Conservation (phyloP, 1,140 invertebrate genomes). For the Hycleus phaleratus region DNA sequence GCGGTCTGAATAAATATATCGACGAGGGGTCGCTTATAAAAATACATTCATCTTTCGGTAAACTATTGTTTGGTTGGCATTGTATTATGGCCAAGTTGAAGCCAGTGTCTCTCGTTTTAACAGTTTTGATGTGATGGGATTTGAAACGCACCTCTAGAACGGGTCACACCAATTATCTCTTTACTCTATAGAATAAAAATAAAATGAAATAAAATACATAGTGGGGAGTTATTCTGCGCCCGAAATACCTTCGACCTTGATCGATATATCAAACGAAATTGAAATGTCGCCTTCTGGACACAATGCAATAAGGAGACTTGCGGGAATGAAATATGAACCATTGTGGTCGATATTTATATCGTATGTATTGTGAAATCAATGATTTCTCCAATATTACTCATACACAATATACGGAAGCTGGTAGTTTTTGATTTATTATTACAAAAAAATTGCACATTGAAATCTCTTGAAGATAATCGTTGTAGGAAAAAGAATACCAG, state of each 20-base stretch:
- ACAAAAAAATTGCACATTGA: not conserved
- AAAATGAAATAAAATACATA: not conserved
- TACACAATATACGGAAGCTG: not conserved
- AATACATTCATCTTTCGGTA: slow-evolving; percentile 17
- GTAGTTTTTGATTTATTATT: not conserved
- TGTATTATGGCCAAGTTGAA: slow-evolving; percentile 11
- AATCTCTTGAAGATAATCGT: not conserved
- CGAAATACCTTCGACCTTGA: too few relatives aligned
- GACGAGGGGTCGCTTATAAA: slow-evolving; percentile 22
- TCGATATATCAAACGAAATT: too few relatives aligned
- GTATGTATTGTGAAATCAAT: slow-evolving; percentile 7
- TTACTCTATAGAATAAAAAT: not conserved
- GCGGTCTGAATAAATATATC: slow-evolving; percentile 30
- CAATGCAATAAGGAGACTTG: too few relatives aligned
- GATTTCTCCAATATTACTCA: slow-evolving; percentile 2
- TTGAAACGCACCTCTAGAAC: slow-evolving; percentile 6
- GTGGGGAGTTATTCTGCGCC: too few relatives aligned
- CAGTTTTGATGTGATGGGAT: slow-evolving; percentile 21
- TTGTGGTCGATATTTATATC: slow-evolving; percentile 5
- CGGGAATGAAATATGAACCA: slow-evolving; percentile 5
- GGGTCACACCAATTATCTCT: too few relatives aligned
- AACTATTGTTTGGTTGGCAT: slow-evolving; percentile 18
- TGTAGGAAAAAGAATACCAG: slow-evolving; percentile 6
- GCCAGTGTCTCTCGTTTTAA: slow-evolving; percentile 14
- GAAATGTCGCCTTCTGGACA: too few relatives aligned